phyloP scores from a whole-genome alignment of 2,888 invertebrate species.

The Ophion costatus region DNA sequence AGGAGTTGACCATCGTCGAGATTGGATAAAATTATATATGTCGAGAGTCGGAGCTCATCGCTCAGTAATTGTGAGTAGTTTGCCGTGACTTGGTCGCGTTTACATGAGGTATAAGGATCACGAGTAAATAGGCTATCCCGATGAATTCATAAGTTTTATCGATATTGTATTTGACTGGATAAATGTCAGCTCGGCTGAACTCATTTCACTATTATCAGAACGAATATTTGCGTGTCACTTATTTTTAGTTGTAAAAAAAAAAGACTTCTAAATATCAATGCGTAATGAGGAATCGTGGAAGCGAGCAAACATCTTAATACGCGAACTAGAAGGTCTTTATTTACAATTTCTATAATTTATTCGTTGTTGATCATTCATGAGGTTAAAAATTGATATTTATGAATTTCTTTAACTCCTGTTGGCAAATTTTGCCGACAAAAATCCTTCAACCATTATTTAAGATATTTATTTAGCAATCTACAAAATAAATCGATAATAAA shows the following conservation, averaged over 20 bases:
- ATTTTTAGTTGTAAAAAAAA: not conserved
- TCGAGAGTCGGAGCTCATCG: not conserved
- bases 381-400: too few relatives aligned
- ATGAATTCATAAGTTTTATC: constrained; percentile 5
- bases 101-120: not conserved
- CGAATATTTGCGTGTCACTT: not conserved
- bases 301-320: too few relatives aligned
- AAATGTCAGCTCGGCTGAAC: not conserved
- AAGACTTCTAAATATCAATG: too few relatives aligned
- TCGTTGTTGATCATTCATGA: too few relatives aligned
- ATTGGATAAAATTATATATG: constrained; percentile 1
- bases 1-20: not conserved
- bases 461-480: too few relatives aligned
- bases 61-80: constrained; percentile 6
- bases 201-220: not conserved
- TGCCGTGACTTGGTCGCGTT: constrained; percentile 16
- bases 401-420: too few relatives aligned
- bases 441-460: too few relatives aligned
- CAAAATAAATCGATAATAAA: too few relatives aligned
- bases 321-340: too few relatives aligned
- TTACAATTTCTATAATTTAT: too few relatives aligned
- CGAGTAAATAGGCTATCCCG: constrained; percentile 2
- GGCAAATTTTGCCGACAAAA: too few relatives aligned
- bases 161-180: constrained; percentile 4
- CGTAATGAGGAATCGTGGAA: too few relatives aligned